These are phyloP conservation scores for Trypoxylus dichotomus DNA, from an alignment of 1,140 invertebrate genomes.

Conservation along the genomic window DNA sequence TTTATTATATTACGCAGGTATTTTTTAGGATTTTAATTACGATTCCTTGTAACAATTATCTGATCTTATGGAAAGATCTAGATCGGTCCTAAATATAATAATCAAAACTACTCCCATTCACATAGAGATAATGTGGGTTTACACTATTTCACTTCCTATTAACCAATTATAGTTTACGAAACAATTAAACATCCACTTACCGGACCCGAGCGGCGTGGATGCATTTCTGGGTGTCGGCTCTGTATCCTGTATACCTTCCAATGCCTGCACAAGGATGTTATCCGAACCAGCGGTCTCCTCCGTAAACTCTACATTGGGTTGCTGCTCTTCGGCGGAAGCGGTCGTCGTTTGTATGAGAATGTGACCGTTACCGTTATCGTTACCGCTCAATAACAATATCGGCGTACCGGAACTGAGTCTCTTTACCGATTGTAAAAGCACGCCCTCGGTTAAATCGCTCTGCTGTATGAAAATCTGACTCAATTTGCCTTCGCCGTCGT, in stretches of 20 bases:
- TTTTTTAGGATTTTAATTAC: no score
- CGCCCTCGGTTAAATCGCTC: conserved; percentile 47
- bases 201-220: conserved; percentile 47
- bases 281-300: conserved; percentile 36
- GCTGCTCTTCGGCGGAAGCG: conserved; percentile 32
- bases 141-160: no score
- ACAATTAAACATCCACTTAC: conserved; percentile 36
- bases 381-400: conserved; percentile 49
- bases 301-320: conserved; percentile 31
- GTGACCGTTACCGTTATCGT: conserved; percentile 48
- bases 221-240: conserved; percentile 38
- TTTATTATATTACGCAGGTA: no score
- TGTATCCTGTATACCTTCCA: conserved; percentile 45
- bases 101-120: no score
- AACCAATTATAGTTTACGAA: no score
- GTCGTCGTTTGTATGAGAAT: conserved; percentile 50
- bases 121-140: no score
- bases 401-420: conserved; percentile 47
- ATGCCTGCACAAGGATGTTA: conserved; percentile 43
- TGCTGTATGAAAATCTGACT: conserved; percentile 49
- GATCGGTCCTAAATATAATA: no score
- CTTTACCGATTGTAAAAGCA: conserved; percentile 50
- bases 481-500: conserved; percentile 32
- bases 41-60: no score
- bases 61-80: no score